A percentile compares a stretch with the other conserved stretches of the same genome.
phyloP scores from a whole-genome alignment of 2,113 vertebrate genomes.

The Pelmatolapia mariae region DNA sequence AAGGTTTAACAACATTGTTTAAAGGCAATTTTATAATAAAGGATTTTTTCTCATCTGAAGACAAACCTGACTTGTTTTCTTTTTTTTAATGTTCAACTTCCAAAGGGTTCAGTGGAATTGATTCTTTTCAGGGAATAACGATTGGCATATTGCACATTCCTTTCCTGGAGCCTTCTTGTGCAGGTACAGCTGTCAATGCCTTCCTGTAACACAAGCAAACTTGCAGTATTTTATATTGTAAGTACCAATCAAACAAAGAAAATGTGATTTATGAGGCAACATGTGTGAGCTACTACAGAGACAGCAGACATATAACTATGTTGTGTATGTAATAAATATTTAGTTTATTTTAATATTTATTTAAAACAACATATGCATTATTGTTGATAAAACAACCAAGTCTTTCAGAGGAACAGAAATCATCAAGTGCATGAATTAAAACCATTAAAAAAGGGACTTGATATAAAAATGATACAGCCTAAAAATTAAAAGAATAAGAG shows the following conservation, averaged over 20 bases:
- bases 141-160: background rate
- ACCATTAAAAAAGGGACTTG: background rate
- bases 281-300: background rate
- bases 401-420: background rate
- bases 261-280: background rate
- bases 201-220: background rate
- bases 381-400: background rate
- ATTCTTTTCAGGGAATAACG: accelerated
- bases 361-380: background rate
- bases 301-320: background rate
- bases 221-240: background rate
- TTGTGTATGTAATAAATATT: background rate
- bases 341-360: background rate
- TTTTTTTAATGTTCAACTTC: background rate
- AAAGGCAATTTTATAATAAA: background rate
- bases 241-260: background rate
- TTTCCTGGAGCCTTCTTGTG: background rate
- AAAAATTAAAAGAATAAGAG: background rate
- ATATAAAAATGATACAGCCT: background rate
- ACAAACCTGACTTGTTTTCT: background rate
- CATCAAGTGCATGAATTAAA: background rate
- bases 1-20: background rate
- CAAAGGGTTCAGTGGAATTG: background rate
- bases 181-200: background rate
- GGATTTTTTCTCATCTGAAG: background rate